These are phyloP conservation scores for Himalopsyche anomala DNA, from an alignment of 2,888 invertebrate species.

Conservation along the genomic window DNA sequence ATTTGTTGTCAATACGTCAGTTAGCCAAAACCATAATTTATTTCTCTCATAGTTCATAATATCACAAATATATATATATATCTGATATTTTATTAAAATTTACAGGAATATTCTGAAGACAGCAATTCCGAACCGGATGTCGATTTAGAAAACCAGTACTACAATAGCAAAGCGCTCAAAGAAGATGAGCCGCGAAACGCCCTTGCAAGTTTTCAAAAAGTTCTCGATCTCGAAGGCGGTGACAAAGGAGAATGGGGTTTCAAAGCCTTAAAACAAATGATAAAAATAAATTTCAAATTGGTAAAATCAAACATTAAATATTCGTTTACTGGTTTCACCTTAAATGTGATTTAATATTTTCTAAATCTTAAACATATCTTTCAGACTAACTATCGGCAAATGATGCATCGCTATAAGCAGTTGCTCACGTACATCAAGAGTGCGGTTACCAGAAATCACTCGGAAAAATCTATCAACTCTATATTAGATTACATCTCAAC, in stretches of 20 bases:
- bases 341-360: constrained; percentile 83
- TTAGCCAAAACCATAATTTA: not conserved
- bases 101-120: constrained; percentile 98
- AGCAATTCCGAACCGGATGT: constrained; percentile 99
- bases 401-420: constrained; percentile 97
- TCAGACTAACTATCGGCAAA: constrained; percentile 94
- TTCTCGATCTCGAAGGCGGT: constrained; percentile 96
- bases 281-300: constrained; percentile 98
- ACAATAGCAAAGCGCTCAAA: constrained; percentile 98
- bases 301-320: constrained; percentile 72
- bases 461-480: constrained; percentile 99
- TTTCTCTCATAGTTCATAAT: not conserved
- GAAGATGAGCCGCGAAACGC: constrained; percentile 97
- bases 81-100: constrained; percentile 54
- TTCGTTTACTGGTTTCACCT: constrained; percentile 78
- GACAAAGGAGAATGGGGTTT: constrained; percentile 99
- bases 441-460: constrained; percentile 99
- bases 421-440: constrained; percentile 98
- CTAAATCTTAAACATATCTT: constrained; percentile 75
- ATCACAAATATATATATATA: constrained; percentile 21
- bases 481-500: constrained; percentile 99
- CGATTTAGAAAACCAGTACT: constrained; percentile 99
- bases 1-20: no score
- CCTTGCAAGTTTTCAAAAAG: constrained; percentile 94
- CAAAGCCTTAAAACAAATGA: constrained; percentile 99